Conservation (phyloP, 2,113 vertebrate species). For the Antigone vipio region DNA sequence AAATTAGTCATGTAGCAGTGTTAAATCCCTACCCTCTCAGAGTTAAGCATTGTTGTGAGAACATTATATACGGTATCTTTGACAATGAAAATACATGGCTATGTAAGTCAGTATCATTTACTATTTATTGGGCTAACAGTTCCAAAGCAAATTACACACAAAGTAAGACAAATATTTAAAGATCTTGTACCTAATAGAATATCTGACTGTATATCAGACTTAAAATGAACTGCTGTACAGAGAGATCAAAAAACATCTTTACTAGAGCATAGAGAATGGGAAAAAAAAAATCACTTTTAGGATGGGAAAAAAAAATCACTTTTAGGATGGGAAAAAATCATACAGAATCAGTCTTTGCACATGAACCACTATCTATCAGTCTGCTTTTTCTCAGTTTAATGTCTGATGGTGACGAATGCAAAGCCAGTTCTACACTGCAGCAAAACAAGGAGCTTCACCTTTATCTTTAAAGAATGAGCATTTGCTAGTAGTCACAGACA, state of each 20-base stretch:
- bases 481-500: background rate
- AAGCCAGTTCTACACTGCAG: background rate
- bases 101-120: conserved; percentile 5
- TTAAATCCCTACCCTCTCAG: conserved; percentile 46
- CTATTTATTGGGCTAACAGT: conserved; percentile 32
- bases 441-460: background rate
- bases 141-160: conserved; percentile 60
- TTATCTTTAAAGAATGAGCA: background rate
- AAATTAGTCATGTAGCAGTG: conserved; percentile 40
- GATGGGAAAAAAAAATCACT: background rate
- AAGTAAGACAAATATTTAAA: conserved; percentile 52
- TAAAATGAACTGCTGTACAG: conserved; percentile 26
- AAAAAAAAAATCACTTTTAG: background rate
- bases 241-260: conserved; percentile 39
- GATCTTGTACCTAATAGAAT: conserved; percentile 51
- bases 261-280: background rate
- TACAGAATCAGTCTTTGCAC: background rate
- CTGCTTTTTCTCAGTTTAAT: conserved; percentile 11
- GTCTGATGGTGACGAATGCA: background rate
- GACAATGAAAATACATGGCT: conserved; percentile 16
- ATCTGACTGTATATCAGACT: conserved; percentile 9
- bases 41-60: conserved; percentile 32
- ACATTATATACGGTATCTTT: background rate
- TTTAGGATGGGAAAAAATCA: background rate
- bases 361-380: background rate